Evolutionary conservation across 64 coral and sea anemone species (phyloP).

Genomic region (Porites lutea): DNA sequence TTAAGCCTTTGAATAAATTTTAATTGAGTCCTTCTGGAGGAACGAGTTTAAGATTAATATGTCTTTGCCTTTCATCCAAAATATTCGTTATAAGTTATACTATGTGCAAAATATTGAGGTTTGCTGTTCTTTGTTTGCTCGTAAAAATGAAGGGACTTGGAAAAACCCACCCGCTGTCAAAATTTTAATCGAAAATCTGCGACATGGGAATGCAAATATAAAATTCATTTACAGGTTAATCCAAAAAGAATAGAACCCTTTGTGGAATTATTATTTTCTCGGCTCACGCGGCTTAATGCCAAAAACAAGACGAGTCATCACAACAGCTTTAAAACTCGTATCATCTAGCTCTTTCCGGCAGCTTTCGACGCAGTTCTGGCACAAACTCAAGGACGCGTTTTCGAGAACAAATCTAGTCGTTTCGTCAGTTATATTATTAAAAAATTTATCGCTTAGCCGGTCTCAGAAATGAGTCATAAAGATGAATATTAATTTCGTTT

Average conservation of each 20-base stretch:
- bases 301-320: background rate
- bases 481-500: slow-evolving; percentile 35
- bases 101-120: background rate
- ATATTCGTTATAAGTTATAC: background rate
- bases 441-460: background rate
- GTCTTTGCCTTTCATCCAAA: background rate
- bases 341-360: background rate
- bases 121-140: background rate
- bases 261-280: background rate
- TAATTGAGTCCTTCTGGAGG: background rate
- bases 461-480: slow-evolving; percentile 3
- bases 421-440: slow-evolving; percentile 19
- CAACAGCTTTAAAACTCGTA: background rate
- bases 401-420: too few species aligned
- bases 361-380: too few species aligned
- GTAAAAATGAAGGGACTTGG: background rate
- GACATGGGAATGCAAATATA: background rate
- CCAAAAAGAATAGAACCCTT: background rate
- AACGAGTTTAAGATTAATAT: background rate
- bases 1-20: too few species aligned
- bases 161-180: background rate
- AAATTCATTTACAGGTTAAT: slow-evolving; percentile 4
- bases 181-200: slow-evolving; percentile 25
- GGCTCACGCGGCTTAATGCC: background rate
- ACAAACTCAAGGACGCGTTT: too few species aligned